A percentile compares a stretch with the other conserved stretches of the same genome.
Evolutionary conservation across 53 echinoderm and acorn worm species (phyloP).

Genomic region (Mesocentrotus franciscanus): DNA sequence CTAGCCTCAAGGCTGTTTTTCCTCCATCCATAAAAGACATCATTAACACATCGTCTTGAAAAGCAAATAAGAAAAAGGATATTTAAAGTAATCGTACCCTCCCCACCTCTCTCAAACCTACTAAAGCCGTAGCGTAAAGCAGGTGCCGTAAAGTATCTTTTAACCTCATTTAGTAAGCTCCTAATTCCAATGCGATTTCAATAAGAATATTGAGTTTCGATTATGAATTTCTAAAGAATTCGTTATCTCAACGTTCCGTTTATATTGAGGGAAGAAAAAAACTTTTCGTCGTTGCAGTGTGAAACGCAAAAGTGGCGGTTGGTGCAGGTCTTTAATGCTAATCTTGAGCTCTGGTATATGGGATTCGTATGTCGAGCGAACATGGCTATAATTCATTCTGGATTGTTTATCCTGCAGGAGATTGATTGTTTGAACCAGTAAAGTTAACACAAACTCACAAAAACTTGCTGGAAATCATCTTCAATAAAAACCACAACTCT

Average conservation of each 20-base stretch:
- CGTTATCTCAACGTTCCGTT: not conserved
- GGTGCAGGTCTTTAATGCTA: no score
- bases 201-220: not conserved
- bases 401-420: no score
- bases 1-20: not conserved
- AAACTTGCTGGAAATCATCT: no score
- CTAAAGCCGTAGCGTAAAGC: not conserved
- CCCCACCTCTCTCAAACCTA: not conserved
- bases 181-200: not conserved
- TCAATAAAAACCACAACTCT: no score
- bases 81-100: not conserved
- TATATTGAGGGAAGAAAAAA: not conserved
- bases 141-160: not conserved
- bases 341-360: no score
- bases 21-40: not conserved
- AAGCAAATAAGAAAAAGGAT: not conserved
- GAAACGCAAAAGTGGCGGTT: no score
- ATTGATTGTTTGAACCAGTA: no score
- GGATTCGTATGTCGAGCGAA: no score
- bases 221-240: not conserved
- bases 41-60: conserved; percentile 25
- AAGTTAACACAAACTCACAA: no score
- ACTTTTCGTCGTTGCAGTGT: not conserved
- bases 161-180: not conserved
- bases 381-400: no score